Base-by-base conservation (phyloP, 2,113 vertebrate species). In the Ailurus styani region DNA sequence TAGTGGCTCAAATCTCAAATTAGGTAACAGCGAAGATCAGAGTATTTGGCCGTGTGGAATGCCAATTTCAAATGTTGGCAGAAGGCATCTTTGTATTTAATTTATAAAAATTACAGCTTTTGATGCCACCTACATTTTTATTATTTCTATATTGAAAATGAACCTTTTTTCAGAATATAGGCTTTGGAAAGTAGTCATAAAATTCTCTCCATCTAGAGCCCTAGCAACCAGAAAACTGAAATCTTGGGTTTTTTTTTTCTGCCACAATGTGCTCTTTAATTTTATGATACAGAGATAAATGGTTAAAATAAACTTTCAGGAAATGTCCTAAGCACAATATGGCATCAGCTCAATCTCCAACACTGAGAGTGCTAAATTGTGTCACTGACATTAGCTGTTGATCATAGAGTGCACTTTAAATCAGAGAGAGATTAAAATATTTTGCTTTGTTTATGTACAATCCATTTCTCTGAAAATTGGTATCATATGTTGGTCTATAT, bases 201-300 rank as follows among this genome's bases (percentile, higher is more conserved):
- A 91, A 75, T 95, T 54, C 20, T 94, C 57, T 91, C 73, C 78
- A 79, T 96, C 72, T 93, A 78, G 31, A 93, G 78, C 45, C 79
- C 13, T 86, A 94, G 73, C 78, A 97, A 93, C 47, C 37, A 79
- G 79, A 95, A 97, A 97, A 90, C 54, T 50, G 47, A 96, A 97
- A 96, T 96, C 86, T 14, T 97, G 57, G 13, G 62, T 82, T 77
- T 62, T 62, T 87, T 68, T 72, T 50, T 1, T 8, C 78, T 23
- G 23, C 29, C 81, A 96, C 60, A 97, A 87, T 96, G 87, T 96
- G 54, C 55, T 97, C 27, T 97, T 97, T 97, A 73, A 96, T 96
- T 97, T 98, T 93, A 91, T 91, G 60, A 91, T 96, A 91, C 86
- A 96, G 90, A 77, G 57, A 91, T 95, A 97, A 98, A 93, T 96